Conservation (phyloP, 2,797 vertebrate genomes). For the Taeniopygia guttata region DNA sequence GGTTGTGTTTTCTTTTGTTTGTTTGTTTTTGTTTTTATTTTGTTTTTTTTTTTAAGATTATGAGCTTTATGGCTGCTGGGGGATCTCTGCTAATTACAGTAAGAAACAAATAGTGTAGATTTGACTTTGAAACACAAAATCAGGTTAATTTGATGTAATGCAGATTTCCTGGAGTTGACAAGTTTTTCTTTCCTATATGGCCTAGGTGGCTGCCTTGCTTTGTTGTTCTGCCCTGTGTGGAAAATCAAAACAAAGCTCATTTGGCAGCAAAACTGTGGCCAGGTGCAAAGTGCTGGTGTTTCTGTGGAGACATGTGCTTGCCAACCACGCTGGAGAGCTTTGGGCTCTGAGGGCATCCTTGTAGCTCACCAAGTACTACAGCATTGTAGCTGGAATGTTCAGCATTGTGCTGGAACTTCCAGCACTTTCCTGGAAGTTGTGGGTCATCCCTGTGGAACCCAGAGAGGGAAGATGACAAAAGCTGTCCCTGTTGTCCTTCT, state of each 20-base stretch:
- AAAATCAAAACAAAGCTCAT: not conserved
- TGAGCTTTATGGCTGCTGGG: not conserved
- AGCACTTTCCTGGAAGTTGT: not conserved
- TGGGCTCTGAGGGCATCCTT: not conserved
- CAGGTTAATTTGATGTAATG: not conserved
- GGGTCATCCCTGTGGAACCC: not conserved
- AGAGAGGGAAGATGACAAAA: not conserved
- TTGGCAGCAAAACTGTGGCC: rapidly evolving
- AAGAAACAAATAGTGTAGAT: not conserved
- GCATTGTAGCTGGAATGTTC: not conserved
- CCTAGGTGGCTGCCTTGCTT: not conserved
- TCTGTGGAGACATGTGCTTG: not conserved
- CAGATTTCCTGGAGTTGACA: not conserved
- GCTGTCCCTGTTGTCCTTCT: not conserved
- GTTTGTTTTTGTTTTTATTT: no score
- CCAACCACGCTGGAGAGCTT: not conserved
- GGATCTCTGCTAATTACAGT: not conserved
- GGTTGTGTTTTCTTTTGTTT: not conserved
- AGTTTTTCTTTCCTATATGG: not conserved
- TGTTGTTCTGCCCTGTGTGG: not conserved
- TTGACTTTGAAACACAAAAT: not conserved
- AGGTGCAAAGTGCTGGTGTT: not conserved
- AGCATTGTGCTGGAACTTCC: no score
- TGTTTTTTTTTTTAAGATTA: not conserved
- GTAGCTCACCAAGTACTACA: not conserved